Evolutionary conservation across 1,140 invertebrate species (phyloP).

Genomic region (Zaprionus camerounensis): DNA sequence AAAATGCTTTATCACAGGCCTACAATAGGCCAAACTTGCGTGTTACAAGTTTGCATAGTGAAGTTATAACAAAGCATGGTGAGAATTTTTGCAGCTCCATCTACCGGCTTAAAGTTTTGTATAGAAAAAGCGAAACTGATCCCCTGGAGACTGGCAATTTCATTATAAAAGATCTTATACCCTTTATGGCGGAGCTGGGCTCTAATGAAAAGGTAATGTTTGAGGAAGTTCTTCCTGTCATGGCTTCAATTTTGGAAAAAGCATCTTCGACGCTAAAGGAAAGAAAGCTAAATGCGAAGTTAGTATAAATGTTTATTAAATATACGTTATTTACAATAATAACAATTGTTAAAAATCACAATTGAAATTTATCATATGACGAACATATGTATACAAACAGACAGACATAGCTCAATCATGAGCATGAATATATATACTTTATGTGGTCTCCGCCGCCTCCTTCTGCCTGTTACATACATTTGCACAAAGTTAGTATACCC

Average conservation of each 20-base stretch:
- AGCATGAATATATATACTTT: no score
- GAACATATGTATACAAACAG: no score
- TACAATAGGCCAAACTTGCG: slow-evolving; percentile 43
- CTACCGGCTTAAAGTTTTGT: slow-evolving; percentile 56
- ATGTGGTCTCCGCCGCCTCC: no score
- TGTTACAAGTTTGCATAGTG: slow-evolving; percentile 43
- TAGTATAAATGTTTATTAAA: slow-evolving; percentile 9
- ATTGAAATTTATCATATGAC: no score
- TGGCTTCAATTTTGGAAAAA: slow-evolving; percentile 44
- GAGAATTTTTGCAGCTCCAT: slow-evolving; percentile 73
- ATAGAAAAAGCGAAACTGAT: slow-evolving; percentile 34
- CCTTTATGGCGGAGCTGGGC: slow-evolving; percentile 50
- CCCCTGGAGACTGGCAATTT: slow-evolving; percentile 37
- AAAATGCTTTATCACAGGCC: slow-evolving; percentile 52
- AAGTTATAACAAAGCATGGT: slow-evolving; percentile 45
- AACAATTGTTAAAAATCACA: not conserved
- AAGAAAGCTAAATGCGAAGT: slow-evolving; percentile 59
- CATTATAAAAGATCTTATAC: slow-evolving; percentile 63
- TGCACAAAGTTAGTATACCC: no score
- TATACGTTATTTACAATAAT: not conserved
- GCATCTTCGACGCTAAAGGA: slow-evolving; percentile 8
- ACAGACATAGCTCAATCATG: no score
- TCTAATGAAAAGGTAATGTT: slow-evolving; percentile 62
- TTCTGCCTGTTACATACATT: no score
- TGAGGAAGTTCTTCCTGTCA: slow-evolving; percentile 56